A percentile compares a stretch with the other conserved stretches of the same genome.
Evolutionary conservation across 2,113 vertebrate genomes (phyloP).

Genomic region (Rhineura floridana): DNA sequence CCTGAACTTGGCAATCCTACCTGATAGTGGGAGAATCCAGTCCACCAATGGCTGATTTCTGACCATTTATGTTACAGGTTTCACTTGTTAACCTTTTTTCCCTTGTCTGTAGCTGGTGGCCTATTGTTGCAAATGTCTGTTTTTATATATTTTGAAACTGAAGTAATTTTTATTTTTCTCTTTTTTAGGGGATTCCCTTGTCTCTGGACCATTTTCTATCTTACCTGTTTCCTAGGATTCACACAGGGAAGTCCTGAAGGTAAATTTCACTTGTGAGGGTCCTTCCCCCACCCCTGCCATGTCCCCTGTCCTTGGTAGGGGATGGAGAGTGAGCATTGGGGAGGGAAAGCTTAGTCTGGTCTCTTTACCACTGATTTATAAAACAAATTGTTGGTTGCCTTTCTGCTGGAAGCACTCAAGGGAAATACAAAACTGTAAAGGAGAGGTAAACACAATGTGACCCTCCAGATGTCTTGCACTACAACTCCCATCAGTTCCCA

Average conservation of each 20-base stretch:
- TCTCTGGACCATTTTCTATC: conserved; percentile 89
- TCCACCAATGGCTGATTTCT: no score
- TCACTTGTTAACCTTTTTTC: background rate
- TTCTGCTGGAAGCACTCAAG: background rate
- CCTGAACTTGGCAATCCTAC: no score
- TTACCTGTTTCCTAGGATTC: conserved; percentile 91
- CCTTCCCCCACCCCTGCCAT: background rate
- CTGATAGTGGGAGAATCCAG: no score
- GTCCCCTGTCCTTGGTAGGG: no score
- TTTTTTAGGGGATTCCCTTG: conserved; percentile 88
- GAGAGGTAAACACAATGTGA: no score
- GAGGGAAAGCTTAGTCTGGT: background rate
- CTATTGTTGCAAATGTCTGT: background rate
- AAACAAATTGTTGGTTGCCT: background rate
- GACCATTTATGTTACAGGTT: background rate
- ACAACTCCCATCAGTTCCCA: no score
- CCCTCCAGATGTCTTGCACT: no score
- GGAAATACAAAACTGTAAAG: background rate
- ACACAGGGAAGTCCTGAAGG: conserved; percentile 93
- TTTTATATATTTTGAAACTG: background rate
- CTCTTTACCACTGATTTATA: background rate
- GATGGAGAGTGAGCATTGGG: background rate
- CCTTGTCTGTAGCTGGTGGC: background rate
- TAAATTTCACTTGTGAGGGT: conserved; percentile 67
- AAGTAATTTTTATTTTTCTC: conserved; percentile 61